These are phyloP conservation scores for Hypotaenidia okinawae DNA, from an alignment of 2,797 vertebrate species.

Conservation along the genomic window DNA sequence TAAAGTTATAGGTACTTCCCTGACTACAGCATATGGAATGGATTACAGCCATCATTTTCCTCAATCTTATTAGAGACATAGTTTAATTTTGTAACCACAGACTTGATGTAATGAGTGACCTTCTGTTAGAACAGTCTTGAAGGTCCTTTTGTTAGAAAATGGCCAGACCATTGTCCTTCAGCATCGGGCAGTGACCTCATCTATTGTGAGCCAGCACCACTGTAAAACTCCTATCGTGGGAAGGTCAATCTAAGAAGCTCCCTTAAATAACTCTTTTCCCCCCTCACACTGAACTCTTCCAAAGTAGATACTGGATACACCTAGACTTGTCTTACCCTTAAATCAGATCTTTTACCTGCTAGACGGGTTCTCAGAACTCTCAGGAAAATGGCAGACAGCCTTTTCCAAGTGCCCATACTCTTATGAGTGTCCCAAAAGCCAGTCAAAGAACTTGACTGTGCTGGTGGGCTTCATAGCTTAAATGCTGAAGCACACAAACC, in stretches of 20 bases:
- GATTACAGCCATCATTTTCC: not conserved
- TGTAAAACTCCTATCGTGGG: accelerated
- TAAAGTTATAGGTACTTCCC: not conserved
- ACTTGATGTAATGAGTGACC: not conserved
- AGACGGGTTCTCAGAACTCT: not conserved
- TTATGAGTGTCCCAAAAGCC: not conserved
- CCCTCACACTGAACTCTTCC: not conserved
- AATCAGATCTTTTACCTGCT: not conserved
- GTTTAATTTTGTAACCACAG: not conserved
- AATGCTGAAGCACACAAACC: not conserved
- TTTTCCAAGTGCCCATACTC: not conserved
- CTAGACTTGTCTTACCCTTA: not conserved
- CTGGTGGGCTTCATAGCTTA: not conserved
- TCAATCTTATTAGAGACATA: not conserved
- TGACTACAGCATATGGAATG: not conserved
- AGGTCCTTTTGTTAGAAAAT: not conserved
- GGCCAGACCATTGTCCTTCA: not conserved
- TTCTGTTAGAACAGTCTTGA: not conserved
- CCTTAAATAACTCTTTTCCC: not conserved
- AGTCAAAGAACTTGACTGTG: not conserved
- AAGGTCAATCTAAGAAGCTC: not conserved
- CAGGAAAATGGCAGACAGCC: not conserved
- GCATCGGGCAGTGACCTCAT: not conserved
- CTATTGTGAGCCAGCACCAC: not conserved
- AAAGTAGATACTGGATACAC: not conserved